These are phyloP conservation scores for Chinchilla lanigera DNA, from an alignment of 2,113 vertebrate genomes.

Conservation along the genomic window DNA sequence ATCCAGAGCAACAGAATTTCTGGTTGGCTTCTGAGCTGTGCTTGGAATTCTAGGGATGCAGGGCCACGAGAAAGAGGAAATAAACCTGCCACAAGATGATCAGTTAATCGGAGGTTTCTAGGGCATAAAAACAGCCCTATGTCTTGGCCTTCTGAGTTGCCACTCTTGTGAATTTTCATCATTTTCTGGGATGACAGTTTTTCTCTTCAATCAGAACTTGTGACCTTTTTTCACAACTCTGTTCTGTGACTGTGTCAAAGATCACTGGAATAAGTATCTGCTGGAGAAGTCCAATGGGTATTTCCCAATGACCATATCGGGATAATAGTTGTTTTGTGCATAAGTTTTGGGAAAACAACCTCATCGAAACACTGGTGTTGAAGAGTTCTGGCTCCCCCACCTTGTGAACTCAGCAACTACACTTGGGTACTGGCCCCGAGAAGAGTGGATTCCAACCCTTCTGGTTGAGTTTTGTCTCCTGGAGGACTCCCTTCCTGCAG, in stretches of 20 bases:
- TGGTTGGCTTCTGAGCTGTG: background rate
- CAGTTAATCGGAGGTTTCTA: background rate
- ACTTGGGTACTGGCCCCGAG: background rate
- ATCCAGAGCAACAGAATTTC: background rate
- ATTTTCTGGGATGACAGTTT: slow-evolving; percentile 34
- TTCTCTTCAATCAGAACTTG: slow-evolving; percentile 38
- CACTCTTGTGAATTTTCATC: background rate
- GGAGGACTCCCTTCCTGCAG: background rate
- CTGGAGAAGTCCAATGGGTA: background rate
- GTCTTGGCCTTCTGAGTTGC: background rate
- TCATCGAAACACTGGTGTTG: slow-evolving; percentile 70
- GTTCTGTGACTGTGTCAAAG: slow-evolving; percentile 24
- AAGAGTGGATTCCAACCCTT: background rate
- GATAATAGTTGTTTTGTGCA: slow-evolving; percentile 21
- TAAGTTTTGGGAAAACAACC: background rate
- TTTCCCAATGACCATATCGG: slow-evolving; percentile 26
- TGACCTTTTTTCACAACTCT: slow-evolving; percentile 25
- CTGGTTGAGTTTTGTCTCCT: background rate
- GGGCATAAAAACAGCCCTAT: background rate
- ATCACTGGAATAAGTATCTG: slow-evolving; percentile 11
- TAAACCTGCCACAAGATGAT: background rate
- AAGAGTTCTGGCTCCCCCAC: slow-evolving; percentile 78
- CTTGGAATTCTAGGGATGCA: background rate
- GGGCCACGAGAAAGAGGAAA: slow-evolving; percentile 16
- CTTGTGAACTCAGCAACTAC: slow-evolving; percentile 78